Conservation (phyloP, 2,888 invertebrate species). For the Pyrgus malvae region DNA sequence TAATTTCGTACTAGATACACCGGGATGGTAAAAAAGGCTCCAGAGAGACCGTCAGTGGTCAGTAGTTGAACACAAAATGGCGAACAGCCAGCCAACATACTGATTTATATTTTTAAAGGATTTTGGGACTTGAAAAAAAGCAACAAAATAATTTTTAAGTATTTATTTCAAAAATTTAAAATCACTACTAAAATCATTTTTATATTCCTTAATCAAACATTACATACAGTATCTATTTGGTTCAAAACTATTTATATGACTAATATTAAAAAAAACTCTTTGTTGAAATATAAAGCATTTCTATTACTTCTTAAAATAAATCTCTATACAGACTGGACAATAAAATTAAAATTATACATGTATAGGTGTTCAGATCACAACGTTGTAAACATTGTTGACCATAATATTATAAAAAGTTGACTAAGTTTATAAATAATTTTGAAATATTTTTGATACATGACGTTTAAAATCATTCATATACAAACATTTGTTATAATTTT, state of each 20-base stretch:
- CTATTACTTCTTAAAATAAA: constrained; percentile 14
- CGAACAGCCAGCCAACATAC: too few species aligned
- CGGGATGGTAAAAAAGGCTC: too few species aligned
- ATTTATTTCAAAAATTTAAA: constrained; percentile 67
- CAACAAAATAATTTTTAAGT: constrained; percentile 42
- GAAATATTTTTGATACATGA: too few species aligned
- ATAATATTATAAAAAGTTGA: background rate
- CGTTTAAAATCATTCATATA: too few species aligned
- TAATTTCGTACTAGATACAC: too few species aligned
- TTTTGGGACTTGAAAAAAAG: constrained; percentile 37
- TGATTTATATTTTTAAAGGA: too few species aligned
- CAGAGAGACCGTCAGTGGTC: too few species aligned
- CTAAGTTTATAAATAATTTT: too few species aligned
- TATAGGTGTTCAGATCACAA: background rate
- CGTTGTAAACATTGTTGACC: background rate
- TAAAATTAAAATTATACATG: background rate
- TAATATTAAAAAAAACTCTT: constrained; percentile 64
- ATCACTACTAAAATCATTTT: constrained; percentile 59
- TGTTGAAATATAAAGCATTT: constrained; percentile 51
- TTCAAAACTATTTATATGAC: constrained; percentile 61
- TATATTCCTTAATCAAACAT: constrained; percentile 48
- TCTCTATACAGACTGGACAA: constrained; percentile 23
- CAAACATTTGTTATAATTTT: too few species aligned
- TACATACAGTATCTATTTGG: constrained; percentile 54
- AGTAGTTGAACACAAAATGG: too few species aligned